A percentile compares a stretch with the other conserved stretches of the same genome.
These are phyloP conservation scores for Halcyon malimbica DNA, from an alignment of 2,113 vertebrate genomes.

Conservation along the genomic window DNA sequence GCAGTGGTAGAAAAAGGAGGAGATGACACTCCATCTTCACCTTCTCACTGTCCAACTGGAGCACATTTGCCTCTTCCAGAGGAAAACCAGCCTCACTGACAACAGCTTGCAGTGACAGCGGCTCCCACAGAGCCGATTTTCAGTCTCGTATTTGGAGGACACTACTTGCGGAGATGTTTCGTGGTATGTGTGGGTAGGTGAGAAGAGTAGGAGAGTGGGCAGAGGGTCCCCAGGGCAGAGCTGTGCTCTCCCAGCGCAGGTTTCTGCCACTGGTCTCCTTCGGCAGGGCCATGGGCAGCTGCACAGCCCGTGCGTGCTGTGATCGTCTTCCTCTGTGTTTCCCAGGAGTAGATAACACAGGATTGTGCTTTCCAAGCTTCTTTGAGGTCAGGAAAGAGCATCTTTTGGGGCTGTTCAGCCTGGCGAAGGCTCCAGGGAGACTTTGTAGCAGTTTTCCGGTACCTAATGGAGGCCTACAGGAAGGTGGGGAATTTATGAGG, in stretches of 20 bases:
- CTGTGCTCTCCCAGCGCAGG: neutral
- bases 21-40: neutral
- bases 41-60: neutral
- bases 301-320: rapidly evolving
- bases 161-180: neutral
- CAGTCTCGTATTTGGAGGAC: neutral
- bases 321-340: neutral
- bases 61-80: neutral
- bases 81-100: neutral
- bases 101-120: neutral
- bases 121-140: neutral
- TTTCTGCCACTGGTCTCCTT: rapidly evolving
- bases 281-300: neutral
- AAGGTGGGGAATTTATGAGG: neutral
- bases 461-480: neutral
- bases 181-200: neutral
- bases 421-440: neutral
- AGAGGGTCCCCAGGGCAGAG: neutral
- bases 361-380: neutral
- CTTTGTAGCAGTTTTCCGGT: neutral
- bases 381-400: neutral
- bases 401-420: neutral
- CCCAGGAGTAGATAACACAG: neutral
- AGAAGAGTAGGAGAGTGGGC: neutral
- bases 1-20: neutral